Conservation (phyloP, 2,888 invertebrate genomes). For the Amphipoea oculea region DNA sequence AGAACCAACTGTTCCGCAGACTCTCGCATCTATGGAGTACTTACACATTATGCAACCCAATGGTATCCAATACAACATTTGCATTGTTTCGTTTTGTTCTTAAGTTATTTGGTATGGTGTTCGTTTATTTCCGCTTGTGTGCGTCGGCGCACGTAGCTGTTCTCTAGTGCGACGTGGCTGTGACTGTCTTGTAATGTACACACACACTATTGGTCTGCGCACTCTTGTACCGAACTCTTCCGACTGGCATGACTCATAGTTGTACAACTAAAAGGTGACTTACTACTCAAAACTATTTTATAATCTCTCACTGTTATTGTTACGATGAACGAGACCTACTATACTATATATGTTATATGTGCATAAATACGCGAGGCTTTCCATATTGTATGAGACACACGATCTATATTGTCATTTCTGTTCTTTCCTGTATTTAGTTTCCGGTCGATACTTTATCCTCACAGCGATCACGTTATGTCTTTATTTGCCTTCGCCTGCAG, state of each 20-base stretch:
- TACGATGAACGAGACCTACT: slow-evolving; percentile 72
- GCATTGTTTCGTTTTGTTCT: slow-evolving; percentile 81
- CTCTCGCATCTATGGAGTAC: slow-evolving; percentile 89
- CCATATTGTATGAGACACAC: slow-evolving; percentile 81
- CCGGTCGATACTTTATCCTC: slow-evolving; percentile 72
- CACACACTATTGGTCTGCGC: slow-evolving; percentile 67
- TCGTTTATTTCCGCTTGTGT: slow-evolving; percentile 64
- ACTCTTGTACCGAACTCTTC: slow-evolving; percentile 66
- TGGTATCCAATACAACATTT: slow-evolving; percentile 86
- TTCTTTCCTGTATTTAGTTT: slow-evolving; percentile 69
- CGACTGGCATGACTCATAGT: slow-evolving; percentile 84
- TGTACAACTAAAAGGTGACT: slow-evolving; percentile 91
- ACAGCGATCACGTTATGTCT: slow-evolving; percentile 82
- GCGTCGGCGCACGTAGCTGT: slow-evolving; percentile 63
- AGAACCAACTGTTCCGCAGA: slow-evolving; percentile 90
- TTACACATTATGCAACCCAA: slow-evolving; percentile 89
- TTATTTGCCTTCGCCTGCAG: slow-evolving; percentile 81
- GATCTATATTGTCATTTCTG: slow-evolving; percentile 73
- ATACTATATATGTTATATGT: slow-evolving; percentile 76
- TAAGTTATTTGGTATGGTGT: slow-evolving; percentile 75
- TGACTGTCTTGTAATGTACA: slow-evolving; percentile 82
- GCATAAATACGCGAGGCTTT: slow-evolving; percentile 85
- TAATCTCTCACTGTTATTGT: slow-evolving; percentile 81
- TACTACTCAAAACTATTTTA: slow-evolving; percentile 93
- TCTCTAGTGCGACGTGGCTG: slow-evolving; percentile 86